Base-by-base conservation (phyloP, 2,888 invertebrate genomes). In the Microplitis manilae region DNA sequence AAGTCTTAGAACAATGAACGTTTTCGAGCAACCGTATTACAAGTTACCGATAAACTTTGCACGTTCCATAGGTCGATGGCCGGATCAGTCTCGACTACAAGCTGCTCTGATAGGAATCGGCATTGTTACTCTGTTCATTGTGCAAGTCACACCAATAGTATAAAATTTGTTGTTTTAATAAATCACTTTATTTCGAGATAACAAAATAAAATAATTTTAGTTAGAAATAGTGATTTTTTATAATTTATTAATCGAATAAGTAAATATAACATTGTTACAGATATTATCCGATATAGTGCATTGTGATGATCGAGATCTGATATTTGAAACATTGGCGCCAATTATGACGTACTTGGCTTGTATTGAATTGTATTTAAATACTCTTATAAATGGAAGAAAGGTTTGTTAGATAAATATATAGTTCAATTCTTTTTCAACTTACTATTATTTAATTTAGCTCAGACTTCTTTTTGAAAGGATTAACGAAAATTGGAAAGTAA, bases 31-130 rank as follows among this genome's bases (percentile, higher is more conserved):
- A 38, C 77, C 59, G n/a, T 77, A 73, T 41, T 81, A 80, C 68
- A 68, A 68, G n/a, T 13, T 80, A 1, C 77, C 75, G 59, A 80
- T 68, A 39, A 62, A 9, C 59, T 17, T 76, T 4, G 62, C 76
- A 64, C 61, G 15, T 38, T 5, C 61, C 13, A 75, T 80, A 30
- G 81, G 81, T 4, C 75, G 62, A 50, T 81, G 81, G 81, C 81
- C 80, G 9, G 80, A 79, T 74, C 79, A 81, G 20, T 15, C 77
- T 7, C 9, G 4, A 9, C 20, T n/a, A 9, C 76, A 78, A 15
- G 1, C 6, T 76, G 20, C 41, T 30, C 8, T 38, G 50, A 9
- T 50, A 2, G 50, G 50, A 20, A 50, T 50, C 50, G 8, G 13
- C 13, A 50, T 9, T 50, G 9, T 50, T 8, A 50, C 9, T 50